Conservation (phyloP, 2,113 vertebrate genomes). For the Bubo bubo region DNA sequence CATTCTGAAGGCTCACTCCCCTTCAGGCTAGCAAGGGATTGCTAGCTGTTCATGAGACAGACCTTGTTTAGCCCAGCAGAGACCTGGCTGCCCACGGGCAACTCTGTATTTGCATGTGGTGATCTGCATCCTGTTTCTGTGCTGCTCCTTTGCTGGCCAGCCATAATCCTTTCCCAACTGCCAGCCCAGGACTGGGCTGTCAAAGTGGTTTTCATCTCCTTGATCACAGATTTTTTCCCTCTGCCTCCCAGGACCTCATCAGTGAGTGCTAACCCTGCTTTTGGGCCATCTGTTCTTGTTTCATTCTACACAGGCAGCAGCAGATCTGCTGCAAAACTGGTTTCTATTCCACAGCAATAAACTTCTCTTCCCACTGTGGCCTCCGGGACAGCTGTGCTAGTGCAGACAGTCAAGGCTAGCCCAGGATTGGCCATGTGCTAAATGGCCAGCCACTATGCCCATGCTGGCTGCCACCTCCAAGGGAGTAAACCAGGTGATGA, state of each 20-base stretch:
- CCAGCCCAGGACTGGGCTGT: background rate
- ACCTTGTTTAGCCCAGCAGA: background rate
- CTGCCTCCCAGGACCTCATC: background rate
- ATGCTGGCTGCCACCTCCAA: background rate
- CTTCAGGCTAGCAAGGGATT: background rate
- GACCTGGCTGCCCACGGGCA: background rate
- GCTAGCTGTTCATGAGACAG: background rate
- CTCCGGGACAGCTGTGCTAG: background rate
- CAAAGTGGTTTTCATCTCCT: background rate
- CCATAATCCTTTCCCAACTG: background rate
- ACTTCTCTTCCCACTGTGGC: background rate
- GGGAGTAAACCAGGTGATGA: background rate
- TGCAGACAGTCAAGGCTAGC: background rate
- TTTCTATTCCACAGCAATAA: background rate
- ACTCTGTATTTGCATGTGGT: fast-evolving
- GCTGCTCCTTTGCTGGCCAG: background rate
- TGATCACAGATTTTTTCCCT: background rate
- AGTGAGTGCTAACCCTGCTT: background rate
- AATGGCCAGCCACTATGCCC: no score
- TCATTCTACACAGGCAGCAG: fast-evolving
- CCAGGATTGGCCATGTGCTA: background rate
- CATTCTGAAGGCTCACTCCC: background rate
- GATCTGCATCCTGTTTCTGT: background rate
- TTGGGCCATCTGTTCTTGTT: background rate
- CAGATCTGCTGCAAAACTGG: background rate